Evolutionary conservation across 2,797 vertebrate genomes (phyloP).

Genomic region (Myotis vivesi): DNA sequence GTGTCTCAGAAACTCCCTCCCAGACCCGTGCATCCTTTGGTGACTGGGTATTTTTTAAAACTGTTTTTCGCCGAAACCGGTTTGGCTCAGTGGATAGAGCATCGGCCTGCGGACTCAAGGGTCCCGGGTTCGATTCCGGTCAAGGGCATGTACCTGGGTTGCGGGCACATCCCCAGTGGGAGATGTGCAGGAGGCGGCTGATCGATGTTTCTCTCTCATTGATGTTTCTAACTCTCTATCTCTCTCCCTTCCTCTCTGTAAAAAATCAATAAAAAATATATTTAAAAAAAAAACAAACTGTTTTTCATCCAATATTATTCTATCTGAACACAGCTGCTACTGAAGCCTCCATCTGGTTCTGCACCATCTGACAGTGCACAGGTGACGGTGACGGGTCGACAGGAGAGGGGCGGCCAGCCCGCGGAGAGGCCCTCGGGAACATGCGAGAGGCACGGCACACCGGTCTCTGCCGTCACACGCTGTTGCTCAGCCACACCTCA

Average conservation of each 20-base stretch:
- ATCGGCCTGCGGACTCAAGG: too few species aligned
- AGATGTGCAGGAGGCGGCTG: too few species aligned
- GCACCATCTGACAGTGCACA: background rate
- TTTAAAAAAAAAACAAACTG: too few species aligned
- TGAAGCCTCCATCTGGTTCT: background rate
- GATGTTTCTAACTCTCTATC: too few species aligned
- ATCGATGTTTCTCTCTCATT: too few species aligned
- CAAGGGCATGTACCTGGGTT: too few species aligned
- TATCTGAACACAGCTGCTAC: background rate
- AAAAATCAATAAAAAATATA: too few species aligned
- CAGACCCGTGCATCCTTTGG: background rate
- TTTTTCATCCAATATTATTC: background rate
- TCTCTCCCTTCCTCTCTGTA: too few species aligned
- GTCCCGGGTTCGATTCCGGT: too few species aligned
- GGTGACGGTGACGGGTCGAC: background rate
- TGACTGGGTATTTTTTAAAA: background rate
- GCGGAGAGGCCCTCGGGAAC: background rate
- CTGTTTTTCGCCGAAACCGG: too few species aligned
- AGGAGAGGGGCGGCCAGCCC: background rate
- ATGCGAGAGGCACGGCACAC: rapidly evolving
- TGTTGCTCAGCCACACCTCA: rapidly evolving
- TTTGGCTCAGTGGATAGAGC: too few species aligned
- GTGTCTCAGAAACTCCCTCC: background rate
- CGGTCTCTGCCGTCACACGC: background rate
- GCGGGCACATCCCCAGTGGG: too few species aligned